Evolutionary conservation across 2,113 vertebrate species (phyloP), one percentile per base, ranked within the genome.

Genomic region (Pampusana beccarii): DNA sequence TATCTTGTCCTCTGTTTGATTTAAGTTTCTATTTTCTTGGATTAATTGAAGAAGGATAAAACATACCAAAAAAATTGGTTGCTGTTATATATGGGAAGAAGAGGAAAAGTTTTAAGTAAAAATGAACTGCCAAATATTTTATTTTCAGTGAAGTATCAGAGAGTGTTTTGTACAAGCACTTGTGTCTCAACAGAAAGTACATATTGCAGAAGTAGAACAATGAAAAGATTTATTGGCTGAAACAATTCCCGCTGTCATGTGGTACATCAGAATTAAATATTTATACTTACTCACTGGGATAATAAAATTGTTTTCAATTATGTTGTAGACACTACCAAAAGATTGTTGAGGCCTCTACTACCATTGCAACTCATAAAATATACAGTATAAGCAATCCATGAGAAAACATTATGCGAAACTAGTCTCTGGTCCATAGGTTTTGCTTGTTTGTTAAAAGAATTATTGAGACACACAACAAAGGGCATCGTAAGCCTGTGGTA

Each of bases 301-400:
- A 97, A 97, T 98, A 97, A 98, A 97, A 95, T 85, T 90, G 88
- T 94, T 94, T 97, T 98, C 93, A 96, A 14, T 98, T 98, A 97
- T 81, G 58, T 94, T 91, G 67, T 56, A 96, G 91, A 95, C 86
- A 90, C 71, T 94, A 95, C 51, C 84, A 97, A 96, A 95, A 96
- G 95, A 93, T 96, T 91, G 93, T 92, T 96, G 95, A 97, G 96
- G 94, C 88, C 89, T 95, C 26, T 95, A 97, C 97, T 96, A 97
- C 95, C 28, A 46, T 88, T 54, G 36, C 80, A 97, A 93, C 93
- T 98, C 96, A 93, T 97, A 97, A 97, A 97, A 97, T 84, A 96
- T 88, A 86, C 79, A 95, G 80, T 75, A 86, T 97, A 97, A 98
- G 97, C 96, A 97, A 96, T 90, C 79, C 72, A 79, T 71, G 70